A percentile compares a stretch with the other conserved stretches of the same genome.
These are phyloP conservation scores for Peromyscus maniculatus DNA, from an alignment of 2,113 vertebrate species.

Conservation along the genomic window DNA sequence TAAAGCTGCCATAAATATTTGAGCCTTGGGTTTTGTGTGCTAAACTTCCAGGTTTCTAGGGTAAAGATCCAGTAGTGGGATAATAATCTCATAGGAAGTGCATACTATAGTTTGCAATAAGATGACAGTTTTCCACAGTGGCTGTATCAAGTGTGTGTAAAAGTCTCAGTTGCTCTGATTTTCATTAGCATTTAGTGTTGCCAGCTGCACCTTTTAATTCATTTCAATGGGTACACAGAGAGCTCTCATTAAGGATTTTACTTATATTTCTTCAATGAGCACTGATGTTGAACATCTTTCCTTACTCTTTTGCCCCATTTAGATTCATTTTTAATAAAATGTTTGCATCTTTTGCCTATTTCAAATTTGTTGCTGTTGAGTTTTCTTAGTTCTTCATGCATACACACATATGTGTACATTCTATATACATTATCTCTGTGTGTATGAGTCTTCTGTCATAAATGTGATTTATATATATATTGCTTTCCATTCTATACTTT, in stretches of 20 bases:
- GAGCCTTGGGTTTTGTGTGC: neutral
- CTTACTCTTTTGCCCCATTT: neutral
- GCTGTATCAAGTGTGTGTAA: neutral
- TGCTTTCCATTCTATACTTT: neutral
- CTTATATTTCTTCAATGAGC: neutral
- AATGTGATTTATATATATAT: neutral
- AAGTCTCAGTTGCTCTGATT: neutral
- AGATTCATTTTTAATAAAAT: neutral
- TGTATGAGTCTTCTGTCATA: neutral
- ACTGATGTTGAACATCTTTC: neutral
- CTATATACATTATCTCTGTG: too few relatives aligned
- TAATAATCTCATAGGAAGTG: neutral
- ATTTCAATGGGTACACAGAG: neutral
- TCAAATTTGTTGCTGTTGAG: neutral
- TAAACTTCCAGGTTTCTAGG: neutral
- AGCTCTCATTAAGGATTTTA: neutral
- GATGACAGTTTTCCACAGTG: neutral
- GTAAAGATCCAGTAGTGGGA: neutral
- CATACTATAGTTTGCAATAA: neutral
- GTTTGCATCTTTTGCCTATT: neutral
- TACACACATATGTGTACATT: neutral
- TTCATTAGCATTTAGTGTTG: neutral
- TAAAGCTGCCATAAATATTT: neutral
- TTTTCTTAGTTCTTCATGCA: neutral
- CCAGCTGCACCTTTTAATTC: neutral